phyloP scores from a whole-genome alignment of 2,113 vertebrate genomes.

The Oenanthe oenanthe region DNA sequence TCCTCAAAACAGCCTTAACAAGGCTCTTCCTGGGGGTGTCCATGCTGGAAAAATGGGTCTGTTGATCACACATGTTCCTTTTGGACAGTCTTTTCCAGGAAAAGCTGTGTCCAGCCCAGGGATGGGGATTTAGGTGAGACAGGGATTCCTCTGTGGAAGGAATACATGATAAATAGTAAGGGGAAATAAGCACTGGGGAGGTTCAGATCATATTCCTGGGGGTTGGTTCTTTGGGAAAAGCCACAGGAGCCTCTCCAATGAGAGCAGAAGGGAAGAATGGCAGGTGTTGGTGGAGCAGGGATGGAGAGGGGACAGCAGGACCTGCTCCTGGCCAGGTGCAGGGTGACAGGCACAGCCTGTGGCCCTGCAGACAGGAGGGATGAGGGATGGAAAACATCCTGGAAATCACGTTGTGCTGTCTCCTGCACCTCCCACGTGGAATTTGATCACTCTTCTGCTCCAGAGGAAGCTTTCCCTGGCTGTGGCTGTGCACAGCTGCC shows the following conservation, averaged over 20 bases:
- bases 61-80: neutral
- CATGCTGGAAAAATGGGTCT: fast-evolving
- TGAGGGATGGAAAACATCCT: neutral
- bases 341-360: neutral
- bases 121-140: neutral
- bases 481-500: neutral
- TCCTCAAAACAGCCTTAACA: neutral
- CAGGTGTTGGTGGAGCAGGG: neutral
- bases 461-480: neutral
- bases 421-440: neutral
- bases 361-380: neutral
- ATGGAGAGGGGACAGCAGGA: neutral
- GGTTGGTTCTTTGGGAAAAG: neutral
- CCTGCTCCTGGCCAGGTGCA: neutral
- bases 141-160: neutral
- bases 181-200: fast-evolving
- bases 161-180: neutral
- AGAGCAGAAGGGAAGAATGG: neutral
- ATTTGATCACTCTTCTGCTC: neutral
- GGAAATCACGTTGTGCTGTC: neutral
- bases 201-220: fast-evolving
- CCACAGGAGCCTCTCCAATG: neutral
- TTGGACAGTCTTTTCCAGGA: neutral
- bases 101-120: neutral
- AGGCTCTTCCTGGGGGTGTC: fast-evolving